phyloP scores from a whole-genome alignment of 2,797 vertebrate species.

The Karalla daura region DNA sequence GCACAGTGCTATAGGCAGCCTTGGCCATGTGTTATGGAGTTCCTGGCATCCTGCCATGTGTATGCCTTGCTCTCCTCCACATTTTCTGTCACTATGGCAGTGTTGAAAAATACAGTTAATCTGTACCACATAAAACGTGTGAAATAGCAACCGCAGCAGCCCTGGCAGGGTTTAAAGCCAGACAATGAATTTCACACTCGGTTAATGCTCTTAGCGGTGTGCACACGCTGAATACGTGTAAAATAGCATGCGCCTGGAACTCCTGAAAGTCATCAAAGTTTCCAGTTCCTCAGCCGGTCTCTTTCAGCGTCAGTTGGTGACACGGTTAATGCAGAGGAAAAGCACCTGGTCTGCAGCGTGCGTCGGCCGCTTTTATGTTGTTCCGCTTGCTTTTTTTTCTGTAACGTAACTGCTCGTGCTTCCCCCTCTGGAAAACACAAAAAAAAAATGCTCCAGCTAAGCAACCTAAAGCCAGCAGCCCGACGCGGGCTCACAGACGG shows the following conservation, averaged over 20 bases:
- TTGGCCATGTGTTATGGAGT: slow-evolving; percentile 1
- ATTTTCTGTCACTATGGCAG: neutral
- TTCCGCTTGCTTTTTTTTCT: neutral
- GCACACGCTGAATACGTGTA: slow-evolving; percentile 13
- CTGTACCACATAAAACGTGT: neutral
- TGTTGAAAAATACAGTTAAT: slow-evolving; percentile 25
- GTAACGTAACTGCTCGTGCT: neutral
- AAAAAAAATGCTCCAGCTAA: slow-evolving; percentile 3
- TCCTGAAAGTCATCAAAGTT: slow-evolving; percentile 28
- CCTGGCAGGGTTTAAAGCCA: slow-evolving; percentile 23
- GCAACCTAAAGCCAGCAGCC: slow-evolving; percentile 4
- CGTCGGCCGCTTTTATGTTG: neutral
- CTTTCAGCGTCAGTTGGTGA: neutral
- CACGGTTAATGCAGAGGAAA: neutral
- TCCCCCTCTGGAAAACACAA: slow-evolving; percentile 1
- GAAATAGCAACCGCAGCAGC: slow-evolving; percentile 33
- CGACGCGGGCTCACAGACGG: slow-evolving; percentile 15
- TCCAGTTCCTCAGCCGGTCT: slow-evolving; percentile 9
- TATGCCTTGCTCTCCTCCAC: neutral
- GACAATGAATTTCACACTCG: slow-evolving; percentile 46
- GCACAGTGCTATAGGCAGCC: neutral
- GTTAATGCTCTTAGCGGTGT: slow-evolving; percentile 36
- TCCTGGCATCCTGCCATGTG: neutral
- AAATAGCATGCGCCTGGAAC: slow-evolving; percentile 5
- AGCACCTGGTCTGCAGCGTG: neutral